phyloP scores from a whole-genome alignment of 2,113 vertebrate species.

The Anguilla japonica region DNA sequence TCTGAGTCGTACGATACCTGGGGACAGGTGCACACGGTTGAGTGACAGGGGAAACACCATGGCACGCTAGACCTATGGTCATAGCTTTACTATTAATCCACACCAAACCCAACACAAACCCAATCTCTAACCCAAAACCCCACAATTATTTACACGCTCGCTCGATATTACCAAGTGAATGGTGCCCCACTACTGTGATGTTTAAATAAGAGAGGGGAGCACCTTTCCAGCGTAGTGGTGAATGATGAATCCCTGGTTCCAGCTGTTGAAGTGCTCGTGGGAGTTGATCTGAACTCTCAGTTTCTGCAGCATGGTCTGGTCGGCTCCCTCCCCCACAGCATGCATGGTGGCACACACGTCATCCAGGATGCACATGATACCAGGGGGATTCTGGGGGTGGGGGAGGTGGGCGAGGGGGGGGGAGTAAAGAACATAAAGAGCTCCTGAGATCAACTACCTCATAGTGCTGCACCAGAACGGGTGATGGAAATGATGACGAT shows the following conservation, averaged over 20 bases:
- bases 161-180: no score
- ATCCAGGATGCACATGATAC: conserved; percentile 94
- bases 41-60: neutral
- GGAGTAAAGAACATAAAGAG: neutral
- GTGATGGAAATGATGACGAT: no score
- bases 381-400: conserved; percentile 84
- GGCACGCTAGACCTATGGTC: neutral
- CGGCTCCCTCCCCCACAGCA: conserved; percentile 91
- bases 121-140: no score
- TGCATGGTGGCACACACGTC: conserved; percentile 99
- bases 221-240: conserved; percentile 99
- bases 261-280: conserved; percentile 99
- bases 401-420: neutral
- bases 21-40: conserved; percentile 30
- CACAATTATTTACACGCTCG: no score
- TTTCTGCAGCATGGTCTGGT: conserved; percentile 96
- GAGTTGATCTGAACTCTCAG: conserved; percentile 90
- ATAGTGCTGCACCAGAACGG: neutral
- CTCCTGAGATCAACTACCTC: neutral
- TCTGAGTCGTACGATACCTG: conserved; percentile 98
- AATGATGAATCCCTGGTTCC: conserved; percentile 98
- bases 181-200: neutral
- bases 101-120: no score
- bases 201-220: neutral
- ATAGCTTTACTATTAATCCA: neutral